These are phyloP conservation scores for Axis porcinus DNA, from an alignment of 2,113 vertebrate genomes.

Conservation along the genomic window DNA sequence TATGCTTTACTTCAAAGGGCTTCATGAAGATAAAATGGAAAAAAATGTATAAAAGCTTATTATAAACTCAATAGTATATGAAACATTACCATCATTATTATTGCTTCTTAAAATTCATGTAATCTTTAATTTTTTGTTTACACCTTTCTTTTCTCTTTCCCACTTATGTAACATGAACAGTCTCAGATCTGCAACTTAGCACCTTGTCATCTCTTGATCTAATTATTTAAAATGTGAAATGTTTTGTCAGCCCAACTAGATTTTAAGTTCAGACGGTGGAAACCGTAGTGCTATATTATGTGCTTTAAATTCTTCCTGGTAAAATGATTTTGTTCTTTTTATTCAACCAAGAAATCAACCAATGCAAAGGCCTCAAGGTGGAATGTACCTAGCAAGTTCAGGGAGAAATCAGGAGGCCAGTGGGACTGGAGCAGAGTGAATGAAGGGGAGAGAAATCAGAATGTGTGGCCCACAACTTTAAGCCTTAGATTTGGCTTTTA, in stretches of 20 bases:
- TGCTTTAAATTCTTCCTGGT: background rate
- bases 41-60: background rate
- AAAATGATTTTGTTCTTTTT: background rate
- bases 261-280: background rate
- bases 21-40: background rate
- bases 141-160: background rate
- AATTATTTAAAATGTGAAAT: slow-evolving; percentile 9
- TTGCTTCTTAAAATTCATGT: background rate
- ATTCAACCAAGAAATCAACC: background rate
- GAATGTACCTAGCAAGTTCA: background rate
- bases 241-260: background rate
- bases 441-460: background rate
- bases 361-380: background rate
- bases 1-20: background rate
- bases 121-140: background rate
- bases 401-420: background rate
- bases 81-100: background rate
- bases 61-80: background rate
- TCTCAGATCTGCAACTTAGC: background rate
- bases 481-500: background rate
- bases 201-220: background rate
- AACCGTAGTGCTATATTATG: background rate
- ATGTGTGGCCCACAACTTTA: background rate
- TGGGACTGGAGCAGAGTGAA: background rate
- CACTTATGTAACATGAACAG: background rate